Conservation (phyloP, 2,797 vertebrate species). For the Sarcophilus harrisii region DNA sequence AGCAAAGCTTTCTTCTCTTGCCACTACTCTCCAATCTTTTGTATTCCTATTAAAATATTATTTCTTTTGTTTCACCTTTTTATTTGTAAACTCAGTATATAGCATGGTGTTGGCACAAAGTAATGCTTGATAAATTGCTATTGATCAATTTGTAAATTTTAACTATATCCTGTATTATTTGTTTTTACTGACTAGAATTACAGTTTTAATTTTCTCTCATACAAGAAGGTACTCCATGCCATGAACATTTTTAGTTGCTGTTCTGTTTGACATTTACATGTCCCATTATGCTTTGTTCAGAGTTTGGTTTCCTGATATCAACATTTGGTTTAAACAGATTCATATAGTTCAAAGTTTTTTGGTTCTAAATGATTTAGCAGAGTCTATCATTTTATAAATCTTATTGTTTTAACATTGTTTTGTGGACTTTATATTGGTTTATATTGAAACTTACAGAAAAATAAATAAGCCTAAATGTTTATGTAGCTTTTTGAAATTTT, state of each 20-base stretch:
- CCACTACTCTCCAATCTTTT: not conserved
- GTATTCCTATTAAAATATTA: not conserved
- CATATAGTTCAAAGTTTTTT: not conserved
- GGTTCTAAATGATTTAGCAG: not conserved
- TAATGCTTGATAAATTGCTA: not conserved
- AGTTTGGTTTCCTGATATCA: too few species aligned
- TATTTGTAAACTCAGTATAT: not conserved
- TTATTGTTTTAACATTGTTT: not conserved
- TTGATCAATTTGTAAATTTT: not conserved
- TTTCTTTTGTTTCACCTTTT: not conserved
- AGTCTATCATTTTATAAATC: too few species aligned
- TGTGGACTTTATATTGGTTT: not conserved
- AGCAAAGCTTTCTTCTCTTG: too few species aligned
- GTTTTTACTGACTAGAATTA: not conserved
- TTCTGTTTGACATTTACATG: not conserved
- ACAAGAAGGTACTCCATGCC: not conserved
- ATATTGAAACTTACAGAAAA: not conserved
- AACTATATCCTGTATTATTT: not conserved
- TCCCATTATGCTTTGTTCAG: not conserved
- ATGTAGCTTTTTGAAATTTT: not conserved
- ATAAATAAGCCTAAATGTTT: not conserved
- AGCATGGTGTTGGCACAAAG: not conserved
- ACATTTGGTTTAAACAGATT: not conserved
- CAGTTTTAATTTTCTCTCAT: not conserved
- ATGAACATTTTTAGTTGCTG: not conserved